These are phyloP conservation scores for Pipistrellus nathusii DNA, from an alignment of 2,797 vertebrate genomes.

Conservation along the genomic window DNA sequence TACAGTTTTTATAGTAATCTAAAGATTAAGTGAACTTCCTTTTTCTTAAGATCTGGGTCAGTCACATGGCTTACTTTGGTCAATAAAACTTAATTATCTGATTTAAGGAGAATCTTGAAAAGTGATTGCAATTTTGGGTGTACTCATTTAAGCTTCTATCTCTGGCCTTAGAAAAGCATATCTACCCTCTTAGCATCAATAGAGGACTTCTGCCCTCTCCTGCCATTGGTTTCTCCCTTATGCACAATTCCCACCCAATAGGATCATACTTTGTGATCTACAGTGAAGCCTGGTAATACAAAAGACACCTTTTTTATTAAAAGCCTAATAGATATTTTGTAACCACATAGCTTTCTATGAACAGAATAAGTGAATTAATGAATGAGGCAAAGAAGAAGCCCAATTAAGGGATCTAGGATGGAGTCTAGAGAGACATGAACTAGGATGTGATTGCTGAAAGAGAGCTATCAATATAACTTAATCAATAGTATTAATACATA, in stretches of 20 bases:
- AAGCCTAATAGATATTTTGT: constrained; percentile 12
- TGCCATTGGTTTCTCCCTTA: too few species aligned
- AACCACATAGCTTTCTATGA: not conserved
- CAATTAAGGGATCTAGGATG: constrained; percentile 34
- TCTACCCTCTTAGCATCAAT: not conserved
- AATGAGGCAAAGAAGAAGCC: constrained; percentile 58
- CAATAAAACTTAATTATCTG: not conserved
- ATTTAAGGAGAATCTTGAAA: not conserved
- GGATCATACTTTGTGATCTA: not conserved
- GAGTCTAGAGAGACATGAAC: not conserved
- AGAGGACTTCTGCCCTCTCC: not conserved
- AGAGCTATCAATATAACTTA: constrained; percentile 38
- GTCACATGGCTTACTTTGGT: not conserved
- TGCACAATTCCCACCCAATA: not conserved
- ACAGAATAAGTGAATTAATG: constrained; percentile 54
- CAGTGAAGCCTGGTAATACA: not conserved
- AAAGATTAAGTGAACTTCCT: not conserved
- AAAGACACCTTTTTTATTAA: not conserved
- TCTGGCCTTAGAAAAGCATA: not conserved
- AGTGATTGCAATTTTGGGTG: not conserved
- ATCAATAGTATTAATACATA: constrained; percentile 65
- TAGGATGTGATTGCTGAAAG: constrained; percentile 44
- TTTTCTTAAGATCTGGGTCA: not conserved
- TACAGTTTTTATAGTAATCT: not conserved
- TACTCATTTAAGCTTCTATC: not conserved